A percentile compares a stretch with the other conserved stretches of the same genome.
Evolutionary conservation across 2,888 invertebrate species (phyloP).

Genomic region (Melangyna quadrimaculata): DNA sequence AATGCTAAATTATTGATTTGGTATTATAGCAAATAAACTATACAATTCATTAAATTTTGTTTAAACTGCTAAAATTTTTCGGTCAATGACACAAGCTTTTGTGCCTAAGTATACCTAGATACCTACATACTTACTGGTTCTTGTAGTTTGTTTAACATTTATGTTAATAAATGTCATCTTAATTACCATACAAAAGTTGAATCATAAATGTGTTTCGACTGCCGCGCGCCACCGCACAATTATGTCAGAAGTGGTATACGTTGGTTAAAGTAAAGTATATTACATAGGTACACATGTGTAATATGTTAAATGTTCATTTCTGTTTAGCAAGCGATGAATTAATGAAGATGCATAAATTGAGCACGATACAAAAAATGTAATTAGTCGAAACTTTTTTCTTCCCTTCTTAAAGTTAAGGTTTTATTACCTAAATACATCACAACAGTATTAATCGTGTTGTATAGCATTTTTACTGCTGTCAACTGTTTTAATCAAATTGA

Average conservation of each 20-base stretch:
- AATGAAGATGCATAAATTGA: constrained; percentile 22
- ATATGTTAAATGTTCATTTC: not conserved
- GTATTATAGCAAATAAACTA: no score
- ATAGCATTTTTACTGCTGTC: not conserved
- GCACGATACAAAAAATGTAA: not conserved
- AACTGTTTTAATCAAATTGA: not conserved
- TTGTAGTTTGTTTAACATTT: constrained; percentile 23
- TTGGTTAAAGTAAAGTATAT: no score
- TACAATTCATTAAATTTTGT: not conserved
- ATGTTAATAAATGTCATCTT: constrained; percentile 33
- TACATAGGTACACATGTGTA: not conserved
- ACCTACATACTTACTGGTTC: no score
- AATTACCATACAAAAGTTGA: constrained; percentile 55
- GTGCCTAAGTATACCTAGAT: no score
- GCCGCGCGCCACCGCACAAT: no score
- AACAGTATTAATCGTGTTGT: not conserved
- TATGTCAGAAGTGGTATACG: constrained; percentile 1
- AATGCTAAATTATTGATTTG: no score
- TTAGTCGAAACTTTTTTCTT: constrained; percentile 1
- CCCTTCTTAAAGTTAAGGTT: not conserved
- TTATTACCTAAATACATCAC: not conserved
- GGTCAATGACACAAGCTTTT: constrained; percentile 6
- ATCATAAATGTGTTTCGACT: constrained; percentile 53
- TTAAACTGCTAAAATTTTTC: not conserved
- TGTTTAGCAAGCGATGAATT: constrained; percentile 5